Base-by-base conservation (phyloP, 1,140 invertebrate species). In the Heliconius melpomene region DNA sequence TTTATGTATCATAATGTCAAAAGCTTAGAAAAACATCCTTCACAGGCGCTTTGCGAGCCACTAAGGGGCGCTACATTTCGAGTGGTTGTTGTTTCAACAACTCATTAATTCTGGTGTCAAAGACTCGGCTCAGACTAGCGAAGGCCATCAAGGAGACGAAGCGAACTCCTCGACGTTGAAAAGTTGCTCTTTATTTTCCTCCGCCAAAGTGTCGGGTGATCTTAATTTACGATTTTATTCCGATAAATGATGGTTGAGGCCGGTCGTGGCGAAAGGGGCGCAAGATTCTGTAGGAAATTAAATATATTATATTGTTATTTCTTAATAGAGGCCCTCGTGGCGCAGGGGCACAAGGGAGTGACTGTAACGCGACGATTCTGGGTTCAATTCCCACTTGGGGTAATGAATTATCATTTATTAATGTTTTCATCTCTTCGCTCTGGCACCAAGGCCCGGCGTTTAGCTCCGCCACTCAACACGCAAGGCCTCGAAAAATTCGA, bases 61-160 rank as follows among this genome's bases (percentile, higher is more conserved):
- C 46, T 72, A 60, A 78, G 60, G 80, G 72, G 75, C 76, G 77
- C 80, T 77, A 78, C 78, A 26, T 78, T 78, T 75, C 57, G n/a
- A 81, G 76, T 72, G 79, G 38, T 40, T 81, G 79, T 81, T 81
- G 79, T 81, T 74, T 77, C 76, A 78, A 78, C 75, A 81, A 80
- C 73, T 78, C 80, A 81, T 81, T 81, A 81, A 81, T 81, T 81
- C 73, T 78, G 80, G 73, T 78, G 76, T 77, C 80, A 78, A 78
- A 81, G 75, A 73, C 73, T 77, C 71, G 75, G 71, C 77, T 81
- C 52, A 66, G 76, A 54, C 77, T 60, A 72, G 60, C 60, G 66
- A 57, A 78, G 73, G 80, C 77, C 52, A 81, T 74, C 76, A 81
- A 78, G 54, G 66, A 75, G 73, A 40, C 79, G 50, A 78, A 78